Conservation (phyloP, 2,797 vertebrate genomes). For the Steatocranus sp. region DNA sequence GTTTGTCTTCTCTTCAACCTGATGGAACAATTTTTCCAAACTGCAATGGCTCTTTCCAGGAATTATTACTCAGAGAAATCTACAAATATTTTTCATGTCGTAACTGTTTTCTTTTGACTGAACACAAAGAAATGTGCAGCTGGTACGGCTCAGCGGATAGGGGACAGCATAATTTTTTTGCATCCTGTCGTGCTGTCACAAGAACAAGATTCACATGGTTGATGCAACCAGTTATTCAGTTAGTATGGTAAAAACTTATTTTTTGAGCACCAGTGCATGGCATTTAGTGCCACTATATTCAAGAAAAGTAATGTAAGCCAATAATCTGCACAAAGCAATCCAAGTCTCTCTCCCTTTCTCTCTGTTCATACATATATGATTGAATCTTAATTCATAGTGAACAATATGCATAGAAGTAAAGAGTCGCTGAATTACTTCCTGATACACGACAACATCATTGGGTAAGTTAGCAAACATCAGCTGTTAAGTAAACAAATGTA, state of each 20-base stretch:
- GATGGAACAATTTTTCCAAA: background rate
- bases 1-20: background rate
- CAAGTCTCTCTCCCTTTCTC: background rate
- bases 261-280: rapidly evolving
- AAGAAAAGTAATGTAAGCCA: background rate
- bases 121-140: background rate
- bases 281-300: background rate
- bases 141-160: background rate
- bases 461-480: background rate
- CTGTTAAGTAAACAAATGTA: background rate
- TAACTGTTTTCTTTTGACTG: background rate
- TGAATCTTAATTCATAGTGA: background rate
- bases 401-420: background rate
- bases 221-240: background rate
- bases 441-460: background rate
- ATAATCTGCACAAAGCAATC: background rate
- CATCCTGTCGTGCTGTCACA: background rate
- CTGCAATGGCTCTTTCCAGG: background rate
- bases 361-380: background rate
- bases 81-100: rapidly evolving
- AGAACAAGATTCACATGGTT: rapidly evolving
- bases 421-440: background rate
- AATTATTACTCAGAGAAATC: background rate
- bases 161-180: rapidly evolving
- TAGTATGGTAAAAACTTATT: rapidly evolving